These are phyloP conservation scores for Holacanthella duospinosa DNA, from an alignment of 2,888 invertebrate species.

Conservation along the genomic window DNA sequence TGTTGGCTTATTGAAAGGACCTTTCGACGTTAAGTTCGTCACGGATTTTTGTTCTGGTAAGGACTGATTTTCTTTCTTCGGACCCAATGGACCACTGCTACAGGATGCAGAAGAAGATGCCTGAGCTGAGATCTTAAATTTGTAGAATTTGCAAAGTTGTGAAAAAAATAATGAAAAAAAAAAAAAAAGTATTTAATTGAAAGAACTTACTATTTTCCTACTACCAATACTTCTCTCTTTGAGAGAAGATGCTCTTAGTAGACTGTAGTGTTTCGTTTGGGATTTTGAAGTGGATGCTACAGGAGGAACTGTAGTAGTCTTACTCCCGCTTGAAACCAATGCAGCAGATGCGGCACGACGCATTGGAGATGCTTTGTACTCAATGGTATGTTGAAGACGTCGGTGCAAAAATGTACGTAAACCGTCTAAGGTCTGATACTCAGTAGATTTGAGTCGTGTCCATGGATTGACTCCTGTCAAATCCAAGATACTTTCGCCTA, in stretches of 20 bases:
- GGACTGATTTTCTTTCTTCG: slow-evolving; percentile 6
- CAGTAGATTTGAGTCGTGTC: slow-evolving; percentile 52
- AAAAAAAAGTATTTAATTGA: neutral
- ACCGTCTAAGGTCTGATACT: slow-evolving; percentile 59
- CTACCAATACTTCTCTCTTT: neutral
- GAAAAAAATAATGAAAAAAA: neutral
- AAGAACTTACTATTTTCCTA: neutral
- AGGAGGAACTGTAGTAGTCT: neutral
- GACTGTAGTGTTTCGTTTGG: neutral
- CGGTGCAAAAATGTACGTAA: slow-evolving; percentile 48
- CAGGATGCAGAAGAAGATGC: neutral
- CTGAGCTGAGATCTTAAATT: neutral
- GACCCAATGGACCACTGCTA: neutral
- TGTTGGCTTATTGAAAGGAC: neutral
- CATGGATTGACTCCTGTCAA: slow-evolving; percentile 68
- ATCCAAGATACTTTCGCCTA: slow-evolving; percentile 75
- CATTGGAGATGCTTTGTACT: slow-evolving; percentile 25
- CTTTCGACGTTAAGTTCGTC: neutral
- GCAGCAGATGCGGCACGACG: neutral
- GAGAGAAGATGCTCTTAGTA: neutral
- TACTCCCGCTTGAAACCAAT: no score
- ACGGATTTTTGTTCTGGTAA: neutral
- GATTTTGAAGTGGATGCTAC: neutral
- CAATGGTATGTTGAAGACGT: slow-evolving; percentile 31
- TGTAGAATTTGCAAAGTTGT: no score